These are phyloP conservation scores for Erannis defoliaria DNA, from an alignment of 2,888 invertebrate genomes.

Conservation along the genomic window DNA sequence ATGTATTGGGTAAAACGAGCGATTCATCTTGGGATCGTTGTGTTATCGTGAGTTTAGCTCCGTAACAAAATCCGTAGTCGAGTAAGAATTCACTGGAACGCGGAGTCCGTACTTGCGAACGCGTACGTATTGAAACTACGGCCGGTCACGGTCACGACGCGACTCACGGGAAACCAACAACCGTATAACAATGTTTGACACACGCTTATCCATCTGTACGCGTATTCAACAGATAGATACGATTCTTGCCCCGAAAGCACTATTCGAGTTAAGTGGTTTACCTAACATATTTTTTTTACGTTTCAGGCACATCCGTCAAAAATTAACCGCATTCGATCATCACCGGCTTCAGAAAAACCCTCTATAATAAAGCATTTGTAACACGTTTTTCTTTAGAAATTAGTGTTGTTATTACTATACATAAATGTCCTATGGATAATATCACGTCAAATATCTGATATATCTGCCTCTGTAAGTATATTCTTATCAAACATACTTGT, in stretches of 20 bases:
- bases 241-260: neutral
- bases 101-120: too few relatives aligned
- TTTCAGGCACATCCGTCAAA: slow-evolving; percentile 40
- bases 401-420: slow-evolving; percentile 60
- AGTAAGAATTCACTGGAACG: too few relatives aligned
- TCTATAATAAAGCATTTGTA: slow-evolving; percentile 56
- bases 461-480: slow-evolving; percentile 57
- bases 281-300: neutral
- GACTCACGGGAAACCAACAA: too few relatives aligned
- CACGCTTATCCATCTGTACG: too few relatives aligned
- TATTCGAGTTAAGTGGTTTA: neutral
- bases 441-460: slow-evolving; percentile 56
- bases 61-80: too few relatives aligned
- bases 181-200: too few relatives aligned
- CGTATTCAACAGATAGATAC: too few relatives aligned
- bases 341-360: slow-evolving; percentile 49
- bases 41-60: too few relatives aligned
- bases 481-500: slow-evolving; percentile 52
- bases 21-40: too few relatives aligned
- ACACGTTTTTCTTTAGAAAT: slow-evolving; percentile 59
- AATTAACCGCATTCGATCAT: slow-evolving; percentile 40
- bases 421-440: slow-evolving; percentile 61
- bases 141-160: too few relatives aligned
- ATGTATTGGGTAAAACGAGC: too few relatives aligned
- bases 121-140: too few relatives aligned